These are phyloP conservation scores for Dascyllus trimaculatus DNA, from an alignment of 2,113 vertebrate genomes.

Conservation along the genomic window DNA sequence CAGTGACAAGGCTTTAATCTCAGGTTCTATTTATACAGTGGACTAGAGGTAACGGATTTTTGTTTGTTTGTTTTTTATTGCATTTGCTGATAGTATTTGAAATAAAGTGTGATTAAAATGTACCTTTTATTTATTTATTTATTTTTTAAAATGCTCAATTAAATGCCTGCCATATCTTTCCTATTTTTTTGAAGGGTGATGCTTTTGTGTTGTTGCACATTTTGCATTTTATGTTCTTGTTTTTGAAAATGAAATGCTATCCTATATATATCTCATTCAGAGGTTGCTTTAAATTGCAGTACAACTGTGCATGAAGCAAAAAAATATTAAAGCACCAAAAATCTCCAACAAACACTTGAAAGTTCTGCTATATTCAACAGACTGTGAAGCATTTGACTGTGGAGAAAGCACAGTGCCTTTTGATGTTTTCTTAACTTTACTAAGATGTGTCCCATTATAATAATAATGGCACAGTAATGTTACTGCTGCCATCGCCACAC, in stretches of 20 bases:
- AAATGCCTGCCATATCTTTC: too few relatives aligned
- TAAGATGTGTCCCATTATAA: conserved; percentile 12
- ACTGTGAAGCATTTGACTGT: not conserved
- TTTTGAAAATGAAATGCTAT: not conserved
- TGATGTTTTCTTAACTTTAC: not conserved
- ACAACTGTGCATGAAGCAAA: not conserved
- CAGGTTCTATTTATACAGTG: not conserved
- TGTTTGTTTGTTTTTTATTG: not conserved
- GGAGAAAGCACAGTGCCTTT: not conserved
- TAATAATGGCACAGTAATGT: conserved; percentile 16
- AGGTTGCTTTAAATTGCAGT: too few relatives aligned
- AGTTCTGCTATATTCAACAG: not conserved
- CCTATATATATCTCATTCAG: too few relatives aligned
- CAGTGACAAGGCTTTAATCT: not conserved
- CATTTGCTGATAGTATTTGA: not conserved
- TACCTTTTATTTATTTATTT: not conserved
- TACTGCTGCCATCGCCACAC: conserved; percentile 23
- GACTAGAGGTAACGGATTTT: not conserved
- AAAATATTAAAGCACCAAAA: not conserved
- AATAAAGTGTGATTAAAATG: not conserved
- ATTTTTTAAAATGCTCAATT: too few relatives aligned
- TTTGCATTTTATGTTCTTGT: not conserved
- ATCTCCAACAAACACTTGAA: not conserved
- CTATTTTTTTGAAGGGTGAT: too few relatives aligned
- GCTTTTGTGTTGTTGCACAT: not conserved